Evolutionary conservation across 2,888 invertebrate genomes (phyloP).

Genomic region (Tenthredo distinguenda): DNA sequence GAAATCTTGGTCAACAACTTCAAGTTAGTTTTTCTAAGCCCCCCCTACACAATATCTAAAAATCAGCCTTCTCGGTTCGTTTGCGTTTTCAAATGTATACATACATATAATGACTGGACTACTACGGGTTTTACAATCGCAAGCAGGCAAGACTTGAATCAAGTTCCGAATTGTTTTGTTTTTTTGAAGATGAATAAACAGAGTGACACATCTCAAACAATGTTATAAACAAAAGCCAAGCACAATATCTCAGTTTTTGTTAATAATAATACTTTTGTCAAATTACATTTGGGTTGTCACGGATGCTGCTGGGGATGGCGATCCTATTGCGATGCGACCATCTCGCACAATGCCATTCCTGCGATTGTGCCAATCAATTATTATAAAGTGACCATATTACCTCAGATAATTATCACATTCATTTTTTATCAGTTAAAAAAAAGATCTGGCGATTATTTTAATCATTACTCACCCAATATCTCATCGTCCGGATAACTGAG

Average conservation of each 20-base stretch:
- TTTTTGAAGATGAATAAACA: background rate
- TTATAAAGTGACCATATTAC: background rate
- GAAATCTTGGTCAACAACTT: too few species aligned
- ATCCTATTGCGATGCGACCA: background rate
- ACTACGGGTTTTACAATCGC: background rate
- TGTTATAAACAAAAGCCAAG: background rate
- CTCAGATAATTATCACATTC: background rate
- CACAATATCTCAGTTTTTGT: background rate
- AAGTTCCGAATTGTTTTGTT: background rate
- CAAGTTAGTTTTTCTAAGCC: too few species aligned
- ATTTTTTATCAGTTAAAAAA: background rate
- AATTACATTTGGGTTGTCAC: slow-evolving; percentile 5
- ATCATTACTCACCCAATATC: slow-evolving; percentile 82
- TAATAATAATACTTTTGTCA: background rate
- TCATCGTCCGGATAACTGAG: slow-evolving; percentile 87
- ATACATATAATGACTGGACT: too few species aligned
- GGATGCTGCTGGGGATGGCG: background rate
- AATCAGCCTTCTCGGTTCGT: too few species aligned
- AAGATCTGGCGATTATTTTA: background rate
- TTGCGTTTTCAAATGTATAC: too few species aligned
- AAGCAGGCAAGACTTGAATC: background rate
- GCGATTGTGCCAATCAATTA: background rate
- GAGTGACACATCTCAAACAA: background rate
- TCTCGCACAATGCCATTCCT: background rate
- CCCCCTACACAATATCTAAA: too few species aligned